Conservation (phyloP, 2,888 invertebrate species). For the Lasioglossum villosulum region DNA sequence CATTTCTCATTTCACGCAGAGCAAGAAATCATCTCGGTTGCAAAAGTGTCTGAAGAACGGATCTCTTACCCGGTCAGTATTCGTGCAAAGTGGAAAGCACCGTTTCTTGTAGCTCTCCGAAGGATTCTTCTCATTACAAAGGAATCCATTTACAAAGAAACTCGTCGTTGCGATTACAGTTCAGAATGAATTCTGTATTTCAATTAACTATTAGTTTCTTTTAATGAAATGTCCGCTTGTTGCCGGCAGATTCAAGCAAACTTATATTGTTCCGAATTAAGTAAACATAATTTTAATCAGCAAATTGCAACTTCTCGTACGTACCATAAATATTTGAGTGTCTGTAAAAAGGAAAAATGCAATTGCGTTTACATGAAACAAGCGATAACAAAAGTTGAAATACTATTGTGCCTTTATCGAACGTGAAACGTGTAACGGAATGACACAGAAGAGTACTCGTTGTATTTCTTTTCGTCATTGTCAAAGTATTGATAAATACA, state of each 20-base stretch:
- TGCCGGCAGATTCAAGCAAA: not conserved
- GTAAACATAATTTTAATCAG: not conserved
- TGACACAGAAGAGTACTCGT: too few relatives aligned
- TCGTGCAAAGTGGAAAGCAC: not conserved
- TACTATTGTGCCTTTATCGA: too few relatives aligned
- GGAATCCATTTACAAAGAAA: not conserved
- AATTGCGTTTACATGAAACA: too few relatives aligned
- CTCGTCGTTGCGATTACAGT: not conserved
- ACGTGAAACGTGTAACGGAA: too few relatives aligned
- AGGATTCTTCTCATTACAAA: not conserved
- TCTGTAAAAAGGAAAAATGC: not conserved
- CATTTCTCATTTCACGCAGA: not conserved
- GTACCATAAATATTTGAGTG: not conserved
- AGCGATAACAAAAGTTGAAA: too few relatives aligned
- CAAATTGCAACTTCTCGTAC: not conserved
- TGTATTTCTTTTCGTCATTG: too few relatives aligned
- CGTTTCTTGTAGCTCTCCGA: not conserved
- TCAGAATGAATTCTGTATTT: not conserved
- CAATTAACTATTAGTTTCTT: not conserved
- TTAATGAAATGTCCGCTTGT: not conserved
- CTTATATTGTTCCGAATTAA: not conserved
- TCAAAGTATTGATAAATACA: too few relatives aligned
- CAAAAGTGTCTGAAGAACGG: not conserved
- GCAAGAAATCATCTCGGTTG: not conserved
- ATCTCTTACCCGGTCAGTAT: not conserved